phyloP scores from a whole-genome alignment of 2,888 invertebrate species.

The Lucinisca nassula region DNA sequence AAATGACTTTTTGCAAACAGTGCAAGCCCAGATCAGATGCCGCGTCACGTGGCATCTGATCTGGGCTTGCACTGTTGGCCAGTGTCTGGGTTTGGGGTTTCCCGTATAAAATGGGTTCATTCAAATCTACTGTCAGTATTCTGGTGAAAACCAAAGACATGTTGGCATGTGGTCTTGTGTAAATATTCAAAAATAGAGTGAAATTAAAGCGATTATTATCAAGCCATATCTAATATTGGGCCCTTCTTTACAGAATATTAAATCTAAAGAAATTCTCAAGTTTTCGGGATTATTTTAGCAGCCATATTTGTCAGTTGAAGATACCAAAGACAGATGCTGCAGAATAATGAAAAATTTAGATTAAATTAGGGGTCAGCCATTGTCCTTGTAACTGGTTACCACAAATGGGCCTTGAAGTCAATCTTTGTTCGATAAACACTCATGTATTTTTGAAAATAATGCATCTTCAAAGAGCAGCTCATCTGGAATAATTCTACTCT shows the following conservation, averaged over 20 bases:
- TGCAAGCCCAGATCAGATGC: too few relatives aligned
- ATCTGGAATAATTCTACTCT: constrained; percentile 21
- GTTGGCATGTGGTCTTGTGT: not conserved
- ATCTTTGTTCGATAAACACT: constrained; percentile 19
- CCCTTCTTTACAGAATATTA: constrained; percentile 11
- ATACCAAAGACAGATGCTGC: not conserved
- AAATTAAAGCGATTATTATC: not conserved
- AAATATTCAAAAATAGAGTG: not conserved
- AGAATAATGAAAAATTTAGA: not conserved
- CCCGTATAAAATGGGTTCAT: too few relatives aligned
- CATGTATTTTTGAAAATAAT: constrained; percentile 21
- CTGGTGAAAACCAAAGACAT: not conserved
- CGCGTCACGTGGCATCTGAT: too few relatives aligned
- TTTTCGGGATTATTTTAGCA: not conserved
- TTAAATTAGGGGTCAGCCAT: not conserved
- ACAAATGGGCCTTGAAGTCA: constrained; percentile 45
- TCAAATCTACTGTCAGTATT: not conserved
- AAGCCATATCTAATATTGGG: not conserved
- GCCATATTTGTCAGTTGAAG: not conserved
- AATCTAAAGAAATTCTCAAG: not conserved
- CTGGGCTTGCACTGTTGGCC: too few relatives aligned
- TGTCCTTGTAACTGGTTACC: constrained; percentile 25
- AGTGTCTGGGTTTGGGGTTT: too few relatives aligned
- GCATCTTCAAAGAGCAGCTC: constrained; percentile 5
- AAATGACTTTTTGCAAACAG: too few relatives aligned